These are phyloP conservation scores for Emydocephalus ijimae DNA, from an alignment of 2,113 vertebrate genomes.

Conservation along the genomic window DNA sequence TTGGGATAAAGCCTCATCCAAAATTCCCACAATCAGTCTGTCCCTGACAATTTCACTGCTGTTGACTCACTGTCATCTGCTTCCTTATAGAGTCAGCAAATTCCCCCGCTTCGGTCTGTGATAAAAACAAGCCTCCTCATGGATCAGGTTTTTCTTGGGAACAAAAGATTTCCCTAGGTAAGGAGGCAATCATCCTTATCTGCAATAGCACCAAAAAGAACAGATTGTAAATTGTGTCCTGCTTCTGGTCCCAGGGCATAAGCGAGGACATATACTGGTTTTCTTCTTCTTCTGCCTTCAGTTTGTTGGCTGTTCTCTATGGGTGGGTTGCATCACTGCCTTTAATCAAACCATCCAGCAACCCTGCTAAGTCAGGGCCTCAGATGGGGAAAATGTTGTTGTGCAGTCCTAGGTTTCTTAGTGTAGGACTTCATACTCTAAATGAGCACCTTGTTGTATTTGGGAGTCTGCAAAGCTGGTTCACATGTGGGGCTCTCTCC, in stretches of 20 bases:
- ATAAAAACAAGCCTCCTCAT: not conserved
- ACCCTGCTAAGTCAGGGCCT: not conserved
- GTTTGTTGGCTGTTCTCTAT: not conserved
- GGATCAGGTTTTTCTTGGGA: not conserved
- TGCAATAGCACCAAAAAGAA: not conserved
- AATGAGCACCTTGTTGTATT: not conserved
- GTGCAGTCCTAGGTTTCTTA: not conserved
- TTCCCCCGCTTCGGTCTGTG: not conserved
- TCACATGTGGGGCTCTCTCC: not conserved
- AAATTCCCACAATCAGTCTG: not conserved
- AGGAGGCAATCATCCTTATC: not conserved
- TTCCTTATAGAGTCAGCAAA: not conserved
- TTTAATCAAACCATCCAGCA: not conserved
- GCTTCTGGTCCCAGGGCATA: not conserved
- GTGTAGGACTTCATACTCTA: not conserved
- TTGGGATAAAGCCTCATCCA: not conserved
- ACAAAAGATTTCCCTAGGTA: not conserved
- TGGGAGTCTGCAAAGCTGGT: not conserved
- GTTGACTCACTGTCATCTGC: not conserved
- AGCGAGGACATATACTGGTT: not conserved
- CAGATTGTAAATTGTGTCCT: not conserved
- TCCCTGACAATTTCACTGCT: not conserved
- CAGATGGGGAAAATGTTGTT: not conserved
- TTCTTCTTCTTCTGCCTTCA: not conserved
- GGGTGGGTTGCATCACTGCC: not conserved